phyloP scores from a whole-genome alignment of 2,888 invertebrate species.

The Stenodema calcarata region DNA sequence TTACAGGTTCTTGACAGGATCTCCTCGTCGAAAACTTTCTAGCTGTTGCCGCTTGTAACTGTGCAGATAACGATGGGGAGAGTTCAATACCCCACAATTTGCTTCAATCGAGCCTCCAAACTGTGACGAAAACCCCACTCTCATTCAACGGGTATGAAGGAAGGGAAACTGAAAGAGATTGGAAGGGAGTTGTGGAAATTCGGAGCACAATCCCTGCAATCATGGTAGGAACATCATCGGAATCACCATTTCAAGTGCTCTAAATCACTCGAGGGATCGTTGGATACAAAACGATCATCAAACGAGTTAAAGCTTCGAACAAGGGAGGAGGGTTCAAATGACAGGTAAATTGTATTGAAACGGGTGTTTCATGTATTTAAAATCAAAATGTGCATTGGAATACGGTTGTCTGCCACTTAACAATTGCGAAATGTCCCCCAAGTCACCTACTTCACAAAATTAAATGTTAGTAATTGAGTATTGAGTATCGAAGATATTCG shows the following conservation, averaged over 20 bases:
- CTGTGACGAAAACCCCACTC: slow-evolving; percentile 36
- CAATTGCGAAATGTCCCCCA: too few species aligned
- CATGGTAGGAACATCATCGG: neutral
- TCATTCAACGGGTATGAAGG: slow-evolving; percentile 3
- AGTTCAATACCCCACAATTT: slow-evolving; percentile 38
- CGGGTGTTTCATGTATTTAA: too few species aligned
- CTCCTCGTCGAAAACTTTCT: too few species aligned
- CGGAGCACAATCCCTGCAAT: slow-evolving; percentile 29
- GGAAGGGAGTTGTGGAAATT: slow-evolving; percentile 7
- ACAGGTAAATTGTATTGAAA: neutral
- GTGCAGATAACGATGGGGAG: neutral
- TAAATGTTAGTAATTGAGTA: too few species aligned
- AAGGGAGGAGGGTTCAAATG: neutral
- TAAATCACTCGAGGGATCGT: slow-evolving; percentile 6
- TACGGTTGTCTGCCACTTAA: too few species aligned
- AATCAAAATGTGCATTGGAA: too few species aligned
- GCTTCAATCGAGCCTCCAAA: slow-evolving; percentile 34
- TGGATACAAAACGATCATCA: neutral
- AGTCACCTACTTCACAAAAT: too few species aligned
- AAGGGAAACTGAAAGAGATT: neutral
- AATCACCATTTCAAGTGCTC: slow-evolving; percentile 13
- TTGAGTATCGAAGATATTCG: too few species aligned
- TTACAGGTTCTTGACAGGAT: too few species aligned
- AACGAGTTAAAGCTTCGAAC: too few species aligned
- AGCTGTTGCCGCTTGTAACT: neutral